These are phyloP conservation scores for Nephila pilipes DNA, from an alignment of 1,140 invertebrate genomes.

Conservation along the genomic window DNA sequence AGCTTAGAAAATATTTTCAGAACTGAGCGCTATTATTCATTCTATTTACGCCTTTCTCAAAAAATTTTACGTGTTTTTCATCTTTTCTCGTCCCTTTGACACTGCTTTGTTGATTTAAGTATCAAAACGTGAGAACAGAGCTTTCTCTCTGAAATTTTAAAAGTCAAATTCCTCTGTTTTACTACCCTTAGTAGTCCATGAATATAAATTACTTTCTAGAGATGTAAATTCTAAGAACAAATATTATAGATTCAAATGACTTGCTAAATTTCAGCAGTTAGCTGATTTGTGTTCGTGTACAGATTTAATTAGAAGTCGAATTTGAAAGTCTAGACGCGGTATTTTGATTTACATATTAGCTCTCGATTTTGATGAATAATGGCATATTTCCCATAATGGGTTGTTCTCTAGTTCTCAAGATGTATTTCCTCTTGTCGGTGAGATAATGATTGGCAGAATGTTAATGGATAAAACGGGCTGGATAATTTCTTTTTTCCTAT, in stretches of 20 bases:
- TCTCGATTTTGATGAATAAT: not conserved
- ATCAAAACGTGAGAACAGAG: not conserved
- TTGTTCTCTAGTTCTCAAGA: not conserved
- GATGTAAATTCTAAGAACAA: not conserved
- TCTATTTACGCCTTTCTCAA: not conserved
- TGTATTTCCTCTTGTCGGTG: not conserved
- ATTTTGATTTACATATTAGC: not conserved
- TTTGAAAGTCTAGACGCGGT: not conserved
- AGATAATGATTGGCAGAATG: not conserved
- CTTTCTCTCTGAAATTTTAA: not conserved
- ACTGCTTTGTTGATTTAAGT: not conserved
- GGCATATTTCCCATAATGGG: not conserved
- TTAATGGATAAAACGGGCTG: not conserved
- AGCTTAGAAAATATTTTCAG: not conserved
- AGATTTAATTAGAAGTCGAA: not conserved
- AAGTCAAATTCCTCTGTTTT: not conserved
- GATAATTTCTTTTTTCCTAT: not conserved
- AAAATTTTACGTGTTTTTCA: not conserved
- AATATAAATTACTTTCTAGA: slow-evolving; percentile 11
- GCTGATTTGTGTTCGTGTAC: not conserved
- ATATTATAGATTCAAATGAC: not conserved
- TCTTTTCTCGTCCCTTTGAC: not conserved
- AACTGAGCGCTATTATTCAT: not conserved
- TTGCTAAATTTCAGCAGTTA: not conserved
- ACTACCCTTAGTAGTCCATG: not conserved